Base-by-base conservation (phyloP, 2,113 vertebrate species). In the Scortum barcoo region DNA sequence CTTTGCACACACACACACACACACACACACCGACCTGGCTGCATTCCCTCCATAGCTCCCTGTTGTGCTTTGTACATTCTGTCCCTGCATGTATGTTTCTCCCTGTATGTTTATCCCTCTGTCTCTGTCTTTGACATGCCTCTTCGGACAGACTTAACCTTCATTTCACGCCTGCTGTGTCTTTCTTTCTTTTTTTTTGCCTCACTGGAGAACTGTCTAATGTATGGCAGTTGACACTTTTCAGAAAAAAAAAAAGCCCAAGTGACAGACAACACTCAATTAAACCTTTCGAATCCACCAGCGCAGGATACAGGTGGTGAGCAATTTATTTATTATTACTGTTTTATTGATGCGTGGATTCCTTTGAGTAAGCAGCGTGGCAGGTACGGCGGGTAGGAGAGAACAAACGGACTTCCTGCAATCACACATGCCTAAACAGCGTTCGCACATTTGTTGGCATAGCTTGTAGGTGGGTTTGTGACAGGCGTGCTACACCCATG, bases 241-340 rank as follows among this genome's bases (percentile, higher is more conserved):
- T 12, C 42, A 65, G n/a, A n/a, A n/a, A n/a, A n/a, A 24, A 46
- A 68, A 70, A 61, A 33, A 3, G 14, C 40, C 61, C 33, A 40
- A 20, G 57, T 50, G 69, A 73, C n/a, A 71, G 61, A 79, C 75
- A 69, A 42, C 51, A 17, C 70, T 68, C 48, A 63, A 82, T 77
- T 76, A 86, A 87, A 84, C 56, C 73, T 53, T n/a, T 78, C 58
- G 50, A n/a, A 75, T 71, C 28, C 44, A 80, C 84, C 85, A 44
- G 61, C 36, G 14, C 13, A 57, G 57, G 50, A 68, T 73, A 33
- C 80, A 76, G 50, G 51, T 76, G 83, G 36, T 19, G 68, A 61
- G 54, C 26, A 56, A 42, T 76, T 66, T 62, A 36, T 84, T 79
- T 30, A 61, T 85, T 67, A 50, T 66, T 26, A 54, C 40, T 54